phyloP scores from a whole-genome alignment of 2,888 invertebrate species.

The Cinara cedri region DNA sequence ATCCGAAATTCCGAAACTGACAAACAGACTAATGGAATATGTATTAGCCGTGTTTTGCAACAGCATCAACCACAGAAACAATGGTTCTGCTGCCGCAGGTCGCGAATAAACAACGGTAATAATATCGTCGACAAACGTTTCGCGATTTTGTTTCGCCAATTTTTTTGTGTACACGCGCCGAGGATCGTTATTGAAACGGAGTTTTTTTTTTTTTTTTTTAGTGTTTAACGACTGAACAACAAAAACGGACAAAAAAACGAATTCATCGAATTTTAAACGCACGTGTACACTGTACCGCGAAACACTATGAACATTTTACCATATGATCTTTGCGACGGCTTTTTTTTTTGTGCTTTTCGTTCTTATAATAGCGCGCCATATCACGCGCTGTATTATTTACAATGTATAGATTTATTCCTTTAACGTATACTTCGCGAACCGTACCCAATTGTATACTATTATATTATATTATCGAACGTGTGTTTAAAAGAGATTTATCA shows the following conservation, averaged over 20 bases:
- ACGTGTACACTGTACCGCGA: background rate
- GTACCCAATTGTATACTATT: background rate
- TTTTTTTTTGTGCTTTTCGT: background rate
- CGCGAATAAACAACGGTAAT: constrained; percentile 42
- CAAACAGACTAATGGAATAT: constrained; percentile 52
- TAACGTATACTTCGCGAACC: background rate
- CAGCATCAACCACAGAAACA: constrained; percentile 4
- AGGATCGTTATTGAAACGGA: constrained; percentile 16
- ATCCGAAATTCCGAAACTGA: constrained; percentile 51
- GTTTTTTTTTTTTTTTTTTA: too few species aligned
- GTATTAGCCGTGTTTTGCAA: constrained; percentile 30
- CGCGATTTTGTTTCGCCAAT: constrained; percentile 2
- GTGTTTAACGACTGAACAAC: background rate
- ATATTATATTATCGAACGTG: too few species aligned
- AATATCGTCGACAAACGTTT: constrained; percentile 16
- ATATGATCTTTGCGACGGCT: constrained; percentile 13
- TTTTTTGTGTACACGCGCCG: background rate
- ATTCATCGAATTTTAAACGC: constrained; percentile 21
- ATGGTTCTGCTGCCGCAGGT: constrained; percentile 28
- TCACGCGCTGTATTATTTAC: too few species aligned
- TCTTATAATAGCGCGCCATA: too few species aligned
- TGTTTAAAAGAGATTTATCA: too few species aligned
- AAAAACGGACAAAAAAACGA: background rate
- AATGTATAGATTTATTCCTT: too few species aligned
- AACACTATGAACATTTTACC: background rate